Evolutionary conservation across 2,888 invertebrate genomes (phyloP), one percentile per base, ranked within the genome.

Genomic region (Phortica okadai): DNA sequence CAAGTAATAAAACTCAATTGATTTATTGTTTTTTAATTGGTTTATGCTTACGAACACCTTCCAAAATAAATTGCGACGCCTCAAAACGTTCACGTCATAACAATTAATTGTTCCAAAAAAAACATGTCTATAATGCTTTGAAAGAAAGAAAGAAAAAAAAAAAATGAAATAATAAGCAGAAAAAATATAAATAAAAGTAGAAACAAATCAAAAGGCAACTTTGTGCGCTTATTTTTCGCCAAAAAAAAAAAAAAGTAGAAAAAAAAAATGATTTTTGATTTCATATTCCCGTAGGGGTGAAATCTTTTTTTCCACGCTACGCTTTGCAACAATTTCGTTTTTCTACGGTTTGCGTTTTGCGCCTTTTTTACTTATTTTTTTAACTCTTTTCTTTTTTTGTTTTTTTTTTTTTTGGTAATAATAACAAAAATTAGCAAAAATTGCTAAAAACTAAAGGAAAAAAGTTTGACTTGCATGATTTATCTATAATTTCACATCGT

Each of bases 261-360:
- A 33, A 62, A 73, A 56, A 72, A 72, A 72, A 16, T 59, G 11
- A 58, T 41, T 69, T 87, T 86, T 88, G 86, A 86, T 87, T 86
- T 86, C 84, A 85, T 84, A 85, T 86, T 86, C 88, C 86, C 88
- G 88, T 88, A 86, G 86, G 86, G 86, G 86, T 86, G 86, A 86
- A 86, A 88, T 87, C 86, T 87, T 75, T 72, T 64, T 45, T 45
- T 45, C 44, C 45, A 69, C 44, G 16, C 69, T 74, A 25, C 70
- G 44, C 75, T 67, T 74, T 76, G 75, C 64, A 41, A 11, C 21
- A 21, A 62, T 62, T 21, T 67, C 11, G 42, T 54, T 72, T 66
- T 75, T 62, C 56, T 78, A 73, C 16, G 64, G 59, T 59, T 45
- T 56, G n/a, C 58, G 76, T 11, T 16, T 66, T 25, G 54, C 67